Evolutionary conservation across 2,797 vertebrate species (phyloP).

Genomic region (Miopithecus talapoin): DNA sequence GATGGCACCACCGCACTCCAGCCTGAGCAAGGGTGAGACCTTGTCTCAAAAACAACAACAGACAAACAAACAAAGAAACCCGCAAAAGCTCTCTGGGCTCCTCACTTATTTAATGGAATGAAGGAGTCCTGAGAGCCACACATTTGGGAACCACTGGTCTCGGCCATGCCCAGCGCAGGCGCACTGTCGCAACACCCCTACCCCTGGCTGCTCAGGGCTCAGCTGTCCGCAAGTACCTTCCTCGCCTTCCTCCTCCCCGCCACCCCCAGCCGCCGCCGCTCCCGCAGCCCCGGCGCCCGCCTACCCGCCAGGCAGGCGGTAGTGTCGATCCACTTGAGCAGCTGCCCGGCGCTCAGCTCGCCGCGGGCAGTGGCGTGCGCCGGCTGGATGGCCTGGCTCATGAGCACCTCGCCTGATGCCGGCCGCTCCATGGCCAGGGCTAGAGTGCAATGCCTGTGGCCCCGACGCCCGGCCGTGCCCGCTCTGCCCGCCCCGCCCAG

Average conservation of each 20-base stretch:
- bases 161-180: not conserved
- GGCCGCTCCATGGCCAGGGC: not conserved
- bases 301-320: conserved; percentile 86
- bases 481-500: not conserved
- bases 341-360: conserved; percentile 83
- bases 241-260: not conserved
- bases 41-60: not conserved
- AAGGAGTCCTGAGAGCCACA: not conserved
- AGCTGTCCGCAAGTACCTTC: not conserved
- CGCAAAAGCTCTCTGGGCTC: not conserved
- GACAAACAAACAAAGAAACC: not conserved
- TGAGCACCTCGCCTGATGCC: conserved; percentile 61
- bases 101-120: not conserved
- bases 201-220: not conserved
- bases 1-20: not conserved
- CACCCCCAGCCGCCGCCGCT: no score
- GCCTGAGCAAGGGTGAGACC: not conserved
- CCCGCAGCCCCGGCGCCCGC: not conserved
- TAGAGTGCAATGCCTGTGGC: not conserved
- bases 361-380: conserved; percentile 81
- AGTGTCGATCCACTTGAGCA: conserved; percentile 86
- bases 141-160: not conserved
- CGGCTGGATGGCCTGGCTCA: conserved; percentile 83
- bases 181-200: not conserved
- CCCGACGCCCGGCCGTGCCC: not conserved